Evolutionary conservation across 2,888 invertebrate species (phyloP).

Genomic region (Chromoteleia sp.): DNA sequence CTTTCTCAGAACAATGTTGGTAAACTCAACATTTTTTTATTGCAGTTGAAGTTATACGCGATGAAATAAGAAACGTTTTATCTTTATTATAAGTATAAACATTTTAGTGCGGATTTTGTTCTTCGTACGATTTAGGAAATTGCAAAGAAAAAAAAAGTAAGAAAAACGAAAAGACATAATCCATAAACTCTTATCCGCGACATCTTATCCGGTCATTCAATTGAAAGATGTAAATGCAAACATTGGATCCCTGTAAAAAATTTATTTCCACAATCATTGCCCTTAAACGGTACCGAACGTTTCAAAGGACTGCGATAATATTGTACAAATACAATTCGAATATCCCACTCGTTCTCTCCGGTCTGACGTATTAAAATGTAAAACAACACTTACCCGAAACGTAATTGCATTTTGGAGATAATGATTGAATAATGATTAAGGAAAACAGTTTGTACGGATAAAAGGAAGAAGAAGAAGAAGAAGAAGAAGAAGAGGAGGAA

Average conservation of each 20-base stretch:
- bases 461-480: conserved; percentile 38
- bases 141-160: not conserved
- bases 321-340: conserved; percentile 38
- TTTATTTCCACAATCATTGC: conserved; percentile 13
- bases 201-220: conserved; percentile 18
- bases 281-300: conserved; percentile 31
- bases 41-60: too few relatives aligned
- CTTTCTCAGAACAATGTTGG: too few relatives aligned
- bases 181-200: conserved; percentile 3
- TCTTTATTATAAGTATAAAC: too few relatives aligned
- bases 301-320: conserved; percentile 40
- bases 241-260: conserved; percentile 23
- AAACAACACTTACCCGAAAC: conserved; percentile 28
- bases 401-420: conserved; percentile 61
- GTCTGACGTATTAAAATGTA: conserved; percentile 49
- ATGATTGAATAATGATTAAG: conserved; percentile 68
- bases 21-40: too few relatives aligned
- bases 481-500: too few relatives aligned
- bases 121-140: too few relatives aligned
- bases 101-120: too few relatives aligned
- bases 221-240: conserved; percentile 43
- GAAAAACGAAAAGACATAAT: not conserved
- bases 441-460: conserved; percentile 16
- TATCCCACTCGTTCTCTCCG: conserved; percentile 6
- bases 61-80: too few relatives aligned